Evolutionary conservation across 2,113 vertebrate species (phyloP).

Genomic region (Sceloporus tristichus): DNA sequence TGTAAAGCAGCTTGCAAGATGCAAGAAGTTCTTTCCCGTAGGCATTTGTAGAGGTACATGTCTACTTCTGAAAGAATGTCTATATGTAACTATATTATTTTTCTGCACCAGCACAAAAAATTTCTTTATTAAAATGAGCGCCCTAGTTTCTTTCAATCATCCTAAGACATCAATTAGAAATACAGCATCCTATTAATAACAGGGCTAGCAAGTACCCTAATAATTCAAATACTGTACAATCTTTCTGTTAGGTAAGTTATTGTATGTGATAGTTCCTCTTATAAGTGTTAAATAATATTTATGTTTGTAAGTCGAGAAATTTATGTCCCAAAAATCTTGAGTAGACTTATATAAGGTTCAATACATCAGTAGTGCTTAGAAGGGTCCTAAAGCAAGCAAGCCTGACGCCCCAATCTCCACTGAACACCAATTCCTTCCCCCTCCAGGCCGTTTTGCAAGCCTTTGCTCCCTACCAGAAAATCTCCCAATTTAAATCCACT

Average conservation of each 20-base stretch:
- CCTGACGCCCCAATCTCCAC: too few relatives aligned
- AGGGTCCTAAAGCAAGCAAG: too few relatives aligned
- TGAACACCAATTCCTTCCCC: too few relatives aligned
- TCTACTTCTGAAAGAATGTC: neutral
- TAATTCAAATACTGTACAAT: neutral
- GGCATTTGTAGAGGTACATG: neutral
- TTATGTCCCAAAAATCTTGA: too few relatives aligned
- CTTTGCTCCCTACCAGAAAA: too few relatives aligned
- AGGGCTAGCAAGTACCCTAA: neutral
- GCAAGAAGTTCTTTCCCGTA: neutral
- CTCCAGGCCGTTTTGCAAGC: too few relatives aligned
- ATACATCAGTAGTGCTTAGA: too few relatives aligned
- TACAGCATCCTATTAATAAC: neutral
- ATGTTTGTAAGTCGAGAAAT: neutral
- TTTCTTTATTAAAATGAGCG: too few relatives aligned
- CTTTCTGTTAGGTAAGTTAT: neutral
- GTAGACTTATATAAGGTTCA: too few relatives aligned
- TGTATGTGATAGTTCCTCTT: neutral
- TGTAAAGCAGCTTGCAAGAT: too few relatives aligned
- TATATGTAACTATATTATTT: too few relatives aligned
- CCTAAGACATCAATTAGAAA: neutral
- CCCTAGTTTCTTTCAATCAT: neutral
- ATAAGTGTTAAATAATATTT: neutral
- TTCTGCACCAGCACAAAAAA: neutral
- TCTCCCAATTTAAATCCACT: too few relatives aligned